Percentiles rank a stretch among this genome's conserved stretches.
Evolutionary conservation across 2,113 vertebrate species (phyloP).

Genomic region (Damaliscus lunatus): DNA sequence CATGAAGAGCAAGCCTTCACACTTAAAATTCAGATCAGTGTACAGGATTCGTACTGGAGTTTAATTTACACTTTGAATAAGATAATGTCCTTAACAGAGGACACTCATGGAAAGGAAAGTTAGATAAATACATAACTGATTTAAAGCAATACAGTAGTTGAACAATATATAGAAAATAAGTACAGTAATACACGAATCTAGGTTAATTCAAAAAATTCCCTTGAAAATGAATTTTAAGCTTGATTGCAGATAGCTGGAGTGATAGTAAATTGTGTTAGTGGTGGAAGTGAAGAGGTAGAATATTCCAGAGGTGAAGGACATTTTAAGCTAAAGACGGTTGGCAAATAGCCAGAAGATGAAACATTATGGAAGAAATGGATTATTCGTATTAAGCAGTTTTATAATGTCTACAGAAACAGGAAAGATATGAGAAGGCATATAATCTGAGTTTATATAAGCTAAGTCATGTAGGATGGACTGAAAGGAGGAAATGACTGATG

Average conservation of each 20-base stretch:
- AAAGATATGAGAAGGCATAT: not conserved
- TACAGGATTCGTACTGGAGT: not conserved
- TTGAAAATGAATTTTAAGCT: conserved; percentile 21
- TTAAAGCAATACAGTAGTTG: not conserved
- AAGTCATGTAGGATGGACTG: not conserved
- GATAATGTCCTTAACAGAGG: not conserved
- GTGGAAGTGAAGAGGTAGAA: not conserved
- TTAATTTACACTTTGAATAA: not conserved
- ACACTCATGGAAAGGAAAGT: not conserved
- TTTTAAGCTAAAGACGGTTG: conserved; percentile 12
- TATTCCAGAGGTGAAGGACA: not conserved
- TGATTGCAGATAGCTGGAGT: not conserved
- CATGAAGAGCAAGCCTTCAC: not conserved
- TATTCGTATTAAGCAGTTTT: not conserved
- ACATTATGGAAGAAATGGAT: not conserved
- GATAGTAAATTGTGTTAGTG: not conserved
- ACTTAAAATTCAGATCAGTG: not conserved
- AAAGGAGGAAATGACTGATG: not conserved
- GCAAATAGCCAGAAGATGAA: not conserved
- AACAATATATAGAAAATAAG: not conserved
- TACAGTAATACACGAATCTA: not conserved
- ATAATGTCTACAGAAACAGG: not conserved
- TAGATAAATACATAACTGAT: not conserved
- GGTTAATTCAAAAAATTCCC: not conserved
- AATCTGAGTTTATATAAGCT: not conserved